Conservation (phyloP, 2,797 vertebrate genomes). For the Falco concolor region DNA sequence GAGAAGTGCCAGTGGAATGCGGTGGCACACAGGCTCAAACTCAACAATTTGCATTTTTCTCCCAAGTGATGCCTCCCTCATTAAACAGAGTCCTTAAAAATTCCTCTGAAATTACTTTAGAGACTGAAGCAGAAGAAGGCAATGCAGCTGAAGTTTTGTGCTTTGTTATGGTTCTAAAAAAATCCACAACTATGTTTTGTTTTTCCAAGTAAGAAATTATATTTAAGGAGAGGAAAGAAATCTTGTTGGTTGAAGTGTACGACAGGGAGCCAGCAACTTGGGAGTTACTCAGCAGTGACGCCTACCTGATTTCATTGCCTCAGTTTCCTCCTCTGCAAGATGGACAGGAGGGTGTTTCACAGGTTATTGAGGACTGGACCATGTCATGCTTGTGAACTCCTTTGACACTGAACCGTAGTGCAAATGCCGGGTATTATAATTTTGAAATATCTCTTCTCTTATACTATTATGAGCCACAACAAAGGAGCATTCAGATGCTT, state of each 20-base stretch:
- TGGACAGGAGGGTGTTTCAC: neutral
- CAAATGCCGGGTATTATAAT: neutral
- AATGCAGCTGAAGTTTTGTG: neutral
- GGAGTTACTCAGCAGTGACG: neutral
- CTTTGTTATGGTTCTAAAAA: neutral
- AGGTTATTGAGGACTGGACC: neutral
- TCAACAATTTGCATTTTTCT: constrained; percentile 39
- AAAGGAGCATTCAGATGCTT: neutral
- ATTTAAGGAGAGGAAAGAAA: neutral
- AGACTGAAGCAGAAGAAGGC: neutral
- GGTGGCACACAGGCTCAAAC: constrained; percentile 22
- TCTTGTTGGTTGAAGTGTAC: neutral
- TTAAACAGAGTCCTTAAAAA: constrained; percentile 46
- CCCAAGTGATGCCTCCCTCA: constrained; percentile 38
- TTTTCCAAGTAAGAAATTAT: neutral
- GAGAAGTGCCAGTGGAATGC: constrained; percentile 47
- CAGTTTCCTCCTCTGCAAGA: neutral
- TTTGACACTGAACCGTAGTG: neutral
- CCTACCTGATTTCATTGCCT: neutral
- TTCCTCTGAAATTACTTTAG: neutral
- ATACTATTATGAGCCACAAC: neutral
- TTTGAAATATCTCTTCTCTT: neutral
- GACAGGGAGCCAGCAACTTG: neutral
- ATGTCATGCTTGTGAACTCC: neutral
- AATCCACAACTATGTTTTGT: neutral